phyloP scores from a whole-genome alignment of 2,797 vertebrate genomes.

The Geotrypetes seraphini region DNA sequence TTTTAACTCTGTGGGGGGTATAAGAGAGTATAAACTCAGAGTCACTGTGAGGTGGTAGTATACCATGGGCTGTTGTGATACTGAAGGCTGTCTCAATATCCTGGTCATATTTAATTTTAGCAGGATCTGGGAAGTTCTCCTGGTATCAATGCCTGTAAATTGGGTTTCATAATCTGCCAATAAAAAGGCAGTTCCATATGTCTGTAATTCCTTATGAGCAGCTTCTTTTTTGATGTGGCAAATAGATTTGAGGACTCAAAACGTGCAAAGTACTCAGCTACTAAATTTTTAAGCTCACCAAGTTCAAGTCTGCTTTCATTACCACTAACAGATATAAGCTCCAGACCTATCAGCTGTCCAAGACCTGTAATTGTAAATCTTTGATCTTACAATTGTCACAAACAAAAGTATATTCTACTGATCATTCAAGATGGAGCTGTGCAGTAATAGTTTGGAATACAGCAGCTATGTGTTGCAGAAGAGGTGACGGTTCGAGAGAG shows the following conservation, averaged over 20 bases:
- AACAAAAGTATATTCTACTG: too few species aligned
- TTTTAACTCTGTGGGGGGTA: too few species aligned
- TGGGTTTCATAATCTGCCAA: conserved; percentile 80
- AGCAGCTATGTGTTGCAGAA: too few species aligned
- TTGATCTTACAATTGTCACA: too few species aligned
- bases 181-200: conserved; percentile 78
- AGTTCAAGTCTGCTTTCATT: conserved; percentile 41
- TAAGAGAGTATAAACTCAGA: conserved; percentile 72
- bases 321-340: conserved; percentile 64
- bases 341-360: conserved; percentile 66
- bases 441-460: too few species aligned
- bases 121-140: conserved; percentile 34
- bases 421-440: too few species aligned
- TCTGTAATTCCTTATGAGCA: conserved; percentile 73
- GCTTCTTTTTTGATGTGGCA: conserved; percentile 41
- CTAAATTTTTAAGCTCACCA: conserved; percentile 59
- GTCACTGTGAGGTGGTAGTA: conserved; percentile 57
- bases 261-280: conserved; percentile 62
- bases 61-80: conserved; percentile 57
- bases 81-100: conserved; percentile 64
- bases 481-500: too few species aligned
- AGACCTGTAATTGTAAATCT: too few species aligned
- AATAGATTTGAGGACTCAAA: conserved; percentile 69
- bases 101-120: conserved; percentile 34
- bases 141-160: conserved; percentile 47